phyloP scores from a whole-genome alignment of 2,113 vertebrate species.

The Damaliscus lunatus region DNA sequence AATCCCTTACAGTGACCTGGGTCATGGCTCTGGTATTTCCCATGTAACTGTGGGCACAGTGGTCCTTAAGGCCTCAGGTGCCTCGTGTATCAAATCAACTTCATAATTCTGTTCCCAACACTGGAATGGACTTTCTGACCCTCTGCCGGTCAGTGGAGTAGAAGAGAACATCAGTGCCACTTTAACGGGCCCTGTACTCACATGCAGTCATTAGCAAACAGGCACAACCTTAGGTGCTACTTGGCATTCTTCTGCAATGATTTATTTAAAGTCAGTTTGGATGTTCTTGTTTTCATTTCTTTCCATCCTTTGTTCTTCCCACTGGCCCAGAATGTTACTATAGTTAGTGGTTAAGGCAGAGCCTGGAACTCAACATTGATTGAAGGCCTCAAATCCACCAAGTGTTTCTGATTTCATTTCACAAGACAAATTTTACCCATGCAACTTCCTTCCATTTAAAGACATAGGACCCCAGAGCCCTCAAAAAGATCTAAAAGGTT shows the following conservation, averaged over 20 bases:
- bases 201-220: not conserved
- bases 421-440: slow-evolving; percentile 43
- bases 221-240: not conserved
- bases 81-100: not conserved
- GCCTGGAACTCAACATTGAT: not conserved
- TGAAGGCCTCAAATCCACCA: not conserved
- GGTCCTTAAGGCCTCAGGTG: not conserved
- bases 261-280: slow-evolving; percentile 9
- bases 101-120: not conserved
- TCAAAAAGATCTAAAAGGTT: slow-evolving; percentile 70
- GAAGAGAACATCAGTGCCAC: not conserved
- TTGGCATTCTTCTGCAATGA: not conserved
- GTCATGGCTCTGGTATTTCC: not conserved
- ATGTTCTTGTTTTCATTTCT: not conserved
- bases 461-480: slow-evolving; percentile 58
- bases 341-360: slow-evolving; percentile 24
- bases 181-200: not conserved
- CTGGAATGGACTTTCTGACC: not conserved
- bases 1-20: not conserved
- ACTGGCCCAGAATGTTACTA: slow-evolving; percentile 27
- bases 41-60: not conserved
- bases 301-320: slow-evolving; percentile 7
- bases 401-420: slow-evolving; percentile 39
- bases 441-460: slow-evolving; percentile 69
- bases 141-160: not conserved